Conservation (phyloP, 1,140 invertebrate genomes). For the Musca domestica region DNA sequence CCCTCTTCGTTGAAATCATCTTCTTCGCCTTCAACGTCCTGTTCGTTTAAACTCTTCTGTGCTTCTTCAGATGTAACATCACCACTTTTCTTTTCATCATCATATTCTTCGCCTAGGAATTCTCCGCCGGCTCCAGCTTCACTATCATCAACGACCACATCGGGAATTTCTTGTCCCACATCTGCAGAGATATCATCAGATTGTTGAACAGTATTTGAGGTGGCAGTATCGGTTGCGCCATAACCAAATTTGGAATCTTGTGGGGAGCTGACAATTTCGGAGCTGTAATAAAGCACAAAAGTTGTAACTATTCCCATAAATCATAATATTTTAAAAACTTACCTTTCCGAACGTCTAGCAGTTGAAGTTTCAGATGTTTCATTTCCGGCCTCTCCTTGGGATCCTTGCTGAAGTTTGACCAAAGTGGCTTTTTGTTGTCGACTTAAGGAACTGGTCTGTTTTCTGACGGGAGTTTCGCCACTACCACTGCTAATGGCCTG, state of each 20-base stretch:
- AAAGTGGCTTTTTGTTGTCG: conserved; percentile 27
- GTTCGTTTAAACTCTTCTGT: conserved; percentile 30
- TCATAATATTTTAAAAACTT: conserved; percentile 6
- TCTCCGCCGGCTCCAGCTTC: conserved; percentile 29
- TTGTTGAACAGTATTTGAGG: conserved; percentile 62
- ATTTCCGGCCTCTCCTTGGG: conserved; percentile 51
- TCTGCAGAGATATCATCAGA: conserved; percentile 56
- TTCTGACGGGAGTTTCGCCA: conserved; percentile 41
- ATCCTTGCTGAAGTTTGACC: conserved; percentile 24
- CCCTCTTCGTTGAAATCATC: conserved; percentile 45
- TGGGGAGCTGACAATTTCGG: conserved; percentile 88
- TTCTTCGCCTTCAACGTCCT: conserved; percentile 30
- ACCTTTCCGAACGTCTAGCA: conserved; percentile 78
- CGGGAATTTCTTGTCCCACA: conserved; percentile 60
- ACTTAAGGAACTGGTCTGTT: conserved; percentile 42
- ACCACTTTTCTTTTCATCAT: conserved; percentile 18
- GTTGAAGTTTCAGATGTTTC: conserved; percentile 56
- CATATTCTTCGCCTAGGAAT: conserved; percentile 12
- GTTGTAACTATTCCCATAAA: not conserved
- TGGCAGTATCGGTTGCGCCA: conserved; percentile 48
- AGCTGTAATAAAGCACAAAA: conserved; percentile 60
- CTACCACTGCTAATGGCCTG: conserved; percentile 61
- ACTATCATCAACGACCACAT: conserved; percentile 29
- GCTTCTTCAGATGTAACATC: conserved; percentile 18
- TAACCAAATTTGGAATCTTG: conserved; percentile 56